Base-by-base conservation (phyloP, 2,888 invertebrate genomes). In the Omphaloscelis lunosa region DNA sequence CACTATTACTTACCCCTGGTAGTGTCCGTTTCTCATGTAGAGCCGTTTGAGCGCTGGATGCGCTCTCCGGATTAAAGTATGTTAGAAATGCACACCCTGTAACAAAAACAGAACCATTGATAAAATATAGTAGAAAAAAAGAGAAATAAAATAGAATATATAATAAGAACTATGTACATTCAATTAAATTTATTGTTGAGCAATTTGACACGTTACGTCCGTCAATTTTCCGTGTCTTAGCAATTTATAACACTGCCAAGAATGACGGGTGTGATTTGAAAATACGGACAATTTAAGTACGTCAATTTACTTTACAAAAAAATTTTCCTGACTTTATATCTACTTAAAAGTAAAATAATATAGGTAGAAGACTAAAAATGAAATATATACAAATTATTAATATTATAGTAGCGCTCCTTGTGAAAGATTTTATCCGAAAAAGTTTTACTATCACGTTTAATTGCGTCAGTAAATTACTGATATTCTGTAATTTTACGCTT, bases 71-170 rank as follows among this genome's bases (percentile, higher is more conserved):
- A 96, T 98, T 98, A 97, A 99, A 99, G 97, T 99, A 99, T 93
- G 99, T 99, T 97, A 99, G 98, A 97, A 99, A 99, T 95, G 99
- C 99, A 97, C 99, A 99, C 97, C 99, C 99, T 99, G 98, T 41
- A 97, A 93, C 90, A 92, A 91, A 87, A 71, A 45, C 1, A 65
- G 1, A 61, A 2, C 0, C 29, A n/a, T 5, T 53, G 9, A 80
- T 70, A 67, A 51, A 51, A 67, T 56, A 67, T 51, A 1, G 20
- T 53, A 23, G 3, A 29, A 56, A 45, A 41, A n/a, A 8, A 17
- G 9, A 12, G 12, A 56, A n/a, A 53, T 15, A 53, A 23, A 12
- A 56, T 2, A 12, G 1, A n/a, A n/a, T 56, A 12, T 12, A 12
- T 6, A 12, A 56, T n/a, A n/a, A n/a, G 5, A 12, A n/a, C 12